phyloP scores from a whole-genome alignment of 2,797 vertebrate species.

The Prionace glauca region DNA sequence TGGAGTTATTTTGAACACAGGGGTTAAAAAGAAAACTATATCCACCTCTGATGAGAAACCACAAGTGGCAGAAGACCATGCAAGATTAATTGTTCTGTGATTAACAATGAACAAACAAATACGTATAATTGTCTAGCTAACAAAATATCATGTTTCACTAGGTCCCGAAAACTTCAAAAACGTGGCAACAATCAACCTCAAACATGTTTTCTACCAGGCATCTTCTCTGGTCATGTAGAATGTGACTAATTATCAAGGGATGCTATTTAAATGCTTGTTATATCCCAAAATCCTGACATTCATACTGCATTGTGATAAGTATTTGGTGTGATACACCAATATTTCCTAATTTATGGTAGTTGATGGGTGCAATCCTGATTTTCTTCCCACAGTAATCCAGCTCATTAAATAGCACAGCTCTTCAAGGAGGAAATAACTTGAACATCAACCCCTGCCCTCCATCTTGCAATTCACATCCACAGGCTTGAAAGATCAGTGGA shows the following conservation, averaged over 20 bases:
- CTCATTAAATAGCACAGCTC: not conserved
- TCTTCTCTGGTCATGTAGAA: not conserved
- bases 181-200: not conserved
- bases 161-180: not conserved
- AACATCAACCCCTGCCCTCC: not conserved
- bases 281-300: not conserved
- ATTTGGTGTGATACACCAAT: not conserved
- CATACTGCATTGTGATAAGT: not conserved
- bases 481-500: not conserved
- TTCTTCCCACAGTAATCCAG: not conserved
- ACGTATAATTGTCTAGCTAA: not conserved
- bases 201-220: not conserved
- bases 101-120: not conserved
- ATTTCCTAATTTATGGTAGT: not conserved
- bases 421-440: not conserved
- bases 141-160: not conserved
- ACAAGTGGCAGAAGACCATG: not conserved
- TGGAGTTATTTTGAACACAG: not conserved
- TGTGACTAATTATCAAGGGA: not conserved
- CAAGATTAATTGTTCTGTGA: not conserved
- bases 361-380: not conserved
- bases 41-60: not conserved
- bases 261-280: not conserved
- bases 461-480: not conserved
- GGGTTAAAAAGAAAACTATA: not conserved